Evolutionary conservation across 2,888 invertebrate species (phyloP).

Genomic region (Tetheella fluctuosa): DNA sequence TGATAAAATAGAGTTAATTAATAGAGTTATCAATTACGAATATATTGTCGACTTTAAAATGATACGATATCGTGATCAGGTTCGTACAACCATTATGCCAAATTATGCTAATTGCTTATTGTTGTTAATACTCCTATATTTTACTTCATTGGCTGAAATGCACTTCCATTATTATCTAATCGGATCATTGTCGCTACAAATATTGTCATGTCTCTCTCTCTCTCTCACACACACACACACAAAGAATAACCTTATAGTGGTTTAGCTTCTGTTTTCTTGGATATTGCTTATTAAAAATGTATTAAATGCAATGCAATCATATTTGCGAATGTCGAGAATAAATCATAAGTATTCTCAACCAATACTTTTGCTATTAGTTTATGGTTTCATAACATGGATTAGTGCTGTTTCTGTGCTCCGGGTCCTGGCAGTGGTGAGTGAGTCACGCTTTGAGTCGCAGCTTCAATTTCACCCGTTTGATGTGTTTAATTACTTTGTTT

Average conservation of each 20-base stretch:
- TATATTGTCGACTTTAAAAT: neutral
- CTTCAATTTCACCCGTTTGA: conserved; percentile 81
- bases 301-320: too few species aligned
- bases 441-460: conserved; percentile 67
- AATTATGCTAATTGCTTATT: conserved; percentile 22
- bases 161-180: conserved; percentile 15
- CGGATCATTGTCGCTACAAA: neutral
- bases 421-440: conserved; percentile 27
- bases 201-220: neutral
- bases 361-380: neutral
- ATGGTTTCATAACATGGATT: conserved; percentile 23
- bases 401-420: conserved; percentile 23
- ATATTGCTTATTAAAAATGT: too few species aligned
- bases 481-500: conserved; percentile 84
- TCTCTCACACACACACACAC: neutral
- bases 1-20: neutral
- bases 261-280: too few species aligned
- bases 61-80: neutral
- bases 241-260: neutral
- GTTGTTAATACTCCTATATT: conserved; percentile 17
- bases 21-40: neutral
- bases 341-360: neutral
- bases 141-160: conserved; percentile 19
- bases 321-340: too few species aligned
- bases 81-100: neutral